Evolutionary conservation across 2,113 vertebrate genomes (phyloP).

Genomic region (Vidua chalybeata): DNA sequence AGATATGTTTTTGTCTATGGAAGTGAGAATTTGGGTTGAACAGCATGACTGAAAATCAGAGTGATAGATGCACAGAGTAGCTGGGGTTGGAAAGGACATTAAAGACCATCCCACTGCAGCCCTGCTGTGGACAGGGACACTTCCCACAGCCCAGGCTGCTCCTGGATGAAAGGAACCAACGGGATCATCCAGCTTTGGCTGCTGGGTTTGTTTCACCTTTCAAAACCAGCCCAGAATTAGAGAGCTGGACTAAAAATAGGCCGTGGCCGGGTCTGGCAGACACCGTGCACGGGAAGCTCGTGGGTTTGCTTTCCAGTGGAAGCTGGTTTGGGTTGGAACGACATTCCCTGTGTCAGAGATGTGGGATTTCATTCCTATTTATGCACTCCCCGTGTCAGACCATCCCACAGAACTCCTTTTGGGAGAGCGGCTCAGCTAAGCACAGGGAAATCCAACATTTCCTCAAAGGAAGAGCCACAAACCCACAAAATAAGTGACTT

Average conservation of each 20-base stretch:
- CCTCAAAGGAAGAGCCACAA: not conserved
- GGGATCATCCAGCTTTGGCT: not conserved
- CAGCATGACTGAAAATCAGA: not conserved
- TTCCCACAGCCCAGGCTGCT: not conserved
- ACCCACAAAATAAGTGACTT: not conserved
- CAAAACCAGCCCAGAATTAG: constrained; percentile 35
- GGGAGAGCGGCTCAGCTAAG: not conserved
- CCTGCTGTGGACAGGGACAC: not conserved
- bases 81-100: not conserved
- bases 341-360: not conserved
- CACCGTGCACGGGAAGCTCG: not conserved
- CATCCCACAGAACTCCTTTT: not conserved
- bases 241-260: constrained; percentile 42
- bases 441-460: not conserved
- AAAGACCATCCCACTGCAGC: no score
- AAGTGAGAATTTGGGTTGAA: not conserved
- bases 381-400: fast-evolving
- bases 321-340: not conserved
- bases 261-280: not conserved
- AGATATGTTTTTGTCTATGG: not conserved
- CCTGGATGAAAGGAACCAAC: not conserved
- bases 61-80: not conserved
- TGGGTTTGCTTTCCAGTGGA: not conserved
- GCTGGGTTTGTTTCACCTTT: not conserved
- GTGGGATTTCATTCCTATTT: not conserved